Percentiles rank a stretch among this genome's conserved stretches.
Evolutionary conservation across 2,797 vertebrate species (phyloP).

Genomic region (Pogonophryne albipinna): DNA sequence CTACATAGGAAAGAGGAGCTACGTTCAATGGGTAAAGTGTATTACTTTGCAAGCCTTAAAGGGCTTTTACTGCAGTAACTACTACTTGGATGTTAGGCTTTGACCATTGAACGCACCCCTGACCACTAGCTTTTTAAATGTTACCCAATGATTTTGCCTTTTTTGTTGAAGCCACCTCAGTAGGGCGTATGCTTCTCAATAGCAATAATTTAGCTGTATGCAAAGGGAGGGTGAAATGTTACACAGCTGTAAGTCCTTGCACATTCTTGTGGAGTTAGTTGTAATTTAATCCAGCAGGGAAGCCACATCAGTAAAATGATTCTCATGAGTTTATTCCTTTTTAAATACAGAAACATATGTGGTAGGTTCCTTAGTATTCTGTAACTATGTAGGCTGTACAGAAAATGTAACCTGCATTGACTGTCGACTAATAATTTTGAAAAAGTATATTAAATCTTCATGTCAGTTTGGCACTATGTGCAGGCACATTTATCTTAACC

Average conservation of each 20-base stretch:
- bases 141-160: conserved; percentile 77
- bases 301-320: background rate
- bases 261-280: background rate
- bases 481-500: too few species aligned
- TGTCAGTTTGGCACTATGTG: background rate
- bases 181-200: background rate
- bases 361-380: background rate
- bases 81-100: conserved; percentile 56
- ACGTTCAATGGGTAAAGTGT: conserved; percentile 81
- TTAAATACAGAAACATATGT: background rate
- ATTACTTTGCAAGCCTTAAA: conserved; percentile 40
- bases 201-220: background rate
- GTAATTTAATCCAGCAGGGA: background rate
- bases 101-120: conserved; percentile 82
- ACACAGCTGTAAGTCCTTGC: background rate
- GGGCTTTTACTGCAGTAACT: conserved; percentile 31
- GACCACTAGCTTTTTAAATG: conserved; percentile 74
- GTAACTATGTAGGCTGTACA: background rate
- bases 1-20: conserved; percentile 82
- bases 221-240: background rate
- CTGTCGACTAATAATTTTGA: background rate
- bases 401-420: background rate
- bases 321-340: background rate
- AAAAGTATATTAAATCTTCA: background rate
- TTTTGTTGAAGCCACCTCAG: conserved; percentile 82